Base-by-base conservation (phyloP, 2,888 invertebrate genomes). In the Microplitis deprimator region DNA sequence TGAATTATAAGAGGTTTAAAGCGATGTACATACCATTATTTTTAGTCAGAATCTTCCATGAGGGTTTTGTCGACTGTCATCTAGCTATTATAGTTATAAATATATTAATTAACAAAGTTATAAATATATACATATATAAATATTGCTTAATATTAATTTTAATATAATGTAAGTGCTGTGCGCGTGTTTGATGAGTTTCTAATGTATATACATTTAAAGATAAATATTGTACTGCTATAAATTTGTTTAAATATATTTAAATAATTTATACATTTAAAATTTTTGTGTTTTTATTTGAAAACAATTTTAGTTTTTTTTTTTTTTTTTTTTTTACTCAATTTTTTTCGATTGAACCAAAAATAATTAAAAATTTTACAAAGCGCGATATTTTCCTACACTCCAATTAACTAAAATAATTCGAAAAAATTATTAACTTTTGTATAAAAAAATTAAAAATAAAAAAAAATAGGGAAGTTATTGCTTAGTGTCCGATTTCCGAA, bases 191-290 rank as follows among this genome's bases (percentile, higher is more conserved):
- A 84, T 81, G 83, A 86, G 84, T 82, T 84, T 84, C 83, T n/a
- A 29, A 83, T 89, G 88, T 89, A 89, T 84, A 89, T 89, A 72
- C n/a, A 62, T 62, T 62, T 50, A 13, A 50, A 50, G 13, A 61
- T 59, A 60, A 60, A 79, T 73, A 89, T 80, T 87, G 87, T 88
- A 85, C 83, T 82, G 85, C 84, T 84, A 86, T 85, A 83, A 38
- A 61, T 85, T 87, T 89, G 88, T 89, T 89, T 88, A 87, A 87
- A 85, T 89, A 89, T 88, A 89, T 88, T 87, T 88, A 86, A 88
- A 85, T 89, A 88, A 89, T 89, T 89, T 89, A 88, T 89, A 89
- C 83, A 82, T 5, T 50, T 50, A 29, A 29, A 29, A 29, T 29
- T 29, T 29, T 29, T 29, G 29, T 29, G 29, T 29, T 29, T 29